phyloP scores from a whole-genome alignment of 2,888 invertebrate genomes.

The Tiliacea citrago region DNA sequence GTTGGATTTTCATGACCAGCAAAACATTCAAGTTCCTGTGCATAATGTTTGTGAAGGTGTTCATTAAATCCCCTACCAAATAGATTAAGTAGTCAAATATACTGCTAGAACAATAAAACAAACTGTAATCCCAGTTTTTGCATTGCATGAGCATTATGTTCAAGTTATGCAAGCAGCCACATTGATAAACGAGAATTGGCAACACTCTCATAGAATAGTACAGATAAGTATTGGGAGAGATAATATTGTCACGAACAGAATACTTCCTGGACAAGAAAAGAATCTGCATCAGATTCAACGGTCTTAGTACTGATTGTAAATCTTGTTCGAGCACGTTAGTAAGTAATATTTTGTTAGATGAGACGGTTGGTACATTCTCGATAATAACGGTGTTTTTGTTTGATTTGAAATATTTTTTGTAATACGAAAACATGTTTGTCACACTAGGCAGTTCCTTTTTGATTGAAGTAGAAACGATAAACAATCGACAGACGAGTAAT shows the following conservation, averaged over 20 bases:
- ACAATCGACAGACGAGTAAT: not conserved
- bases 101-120: not conserved
- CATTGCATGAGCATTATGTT: not conserved
- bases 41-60: not conserved
- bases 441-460: not conserved
- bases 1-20: slow-evolving; percentile 32
- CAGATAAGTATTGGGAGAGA: slow-evolving; percentile 10
- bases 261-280: slow-evolving; percentile 32
- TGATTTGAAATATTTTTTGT: no score
- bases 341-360: not conserved
- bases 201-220: slow-evolving; percentile 19
- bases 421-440: no score
- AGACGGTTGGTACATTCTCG: not conserved
- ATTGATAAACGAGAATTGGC: not conserved
- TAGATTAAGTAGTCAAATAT: not conserved
- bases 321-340: slow-evolving; percentile 21
- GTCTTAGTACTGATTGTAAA: slow-evolving; percentile 28
- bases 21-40: slow-evolving; percentile 9
- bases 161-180: not conserved
- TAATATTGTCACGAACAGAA: slow-evolving; percentile 17
- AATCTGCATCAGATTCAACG: slow-evolving; percentile 33
- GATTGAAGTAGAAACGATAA: not conserved
- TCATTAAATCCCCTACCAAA: slow-evolving; percentile 12
- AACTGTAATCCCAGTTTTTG: not conserved
- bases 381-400: no score